A percentile compares a stretch with the other conserved stretches of the same genome.
These are phyloP conservation scores for Chirona hameri DNA, from an alignment of 2,888 invertebrate species.

Conservation along the genomic window DNA sequence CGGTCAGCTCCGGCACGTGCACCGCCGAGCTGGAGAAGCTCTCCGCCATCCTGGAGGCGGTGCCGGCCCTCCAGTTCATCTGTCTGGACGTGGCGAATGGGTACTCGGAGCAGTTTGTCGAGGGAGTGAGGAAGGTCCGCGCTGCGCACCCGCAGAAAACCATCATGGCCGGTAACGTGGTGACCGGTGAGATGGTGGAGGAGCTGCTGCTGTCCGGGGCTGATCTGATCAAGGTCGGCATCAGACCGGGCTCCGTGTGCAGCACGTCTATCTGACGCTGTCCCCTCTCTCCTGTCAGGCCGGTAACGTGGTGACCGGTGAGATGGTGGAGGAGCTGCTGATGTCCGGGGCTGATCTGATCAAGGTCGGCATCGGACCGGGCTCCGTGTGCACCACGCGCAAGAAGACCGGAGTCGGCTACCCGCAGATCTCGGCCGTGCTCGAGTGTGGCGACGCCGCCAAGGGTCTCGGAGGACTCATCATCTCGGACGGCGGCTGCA, in stretches of 20 bases:
- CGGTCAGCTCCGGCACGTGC: slow-evolving; percentile 83
- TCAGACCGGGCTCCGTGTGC: too few relatives aligned
- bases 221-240: too few relatives aligned
- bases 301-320: too few relatives aligned
- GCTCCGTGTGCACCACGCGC: slow-evolving; percentile 86
- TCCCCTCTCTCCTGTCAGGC: too few relatives aligned
- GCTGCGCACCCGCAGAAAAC: slow-evolving; percentile 74
- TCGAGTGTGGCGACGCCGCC: slow-evolving; percentile 92
- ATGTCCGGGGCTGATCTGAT: too few relatives aligned
- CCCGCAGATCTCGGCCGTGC: slow-evolving; percentile 85
- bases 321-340: too few relatives aligned
- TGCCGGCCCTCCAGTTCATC: slow-evolving; percentile 55
- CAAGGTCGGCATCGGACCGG: too few relatives aligned
- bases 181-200: too few relatives aligned
- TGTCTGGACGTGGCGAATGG: slow-evolving; percentile 94
- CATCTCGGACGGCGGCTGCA: slow-evolving; percentile 91
- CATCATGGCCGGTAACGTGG: slow-evolving; percentile 80
- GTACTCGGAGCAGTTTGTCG: slow-evolving; percentile 88
- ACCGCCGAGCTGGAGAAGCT: slow-evolving; percentile 74
- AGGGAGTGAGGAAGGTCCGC: slow-evolving; percentile 76
- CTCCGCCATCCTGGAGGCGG: slow-evolving; percentile 56
- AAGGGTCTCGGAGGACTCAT: slow-evolving; percentile 92
- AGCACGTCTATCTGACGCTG: too few relatives aligned
- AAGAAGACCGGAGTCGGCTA: slow-evolving; percentile 92
- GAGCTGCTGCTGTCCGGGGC: too few relatives aligned